These are phyloP conservation scores for Istiophorus platypterus DNA, from an alignment of 2,113 vertebrate genomes.

Conservation along the genomic window DNA sequence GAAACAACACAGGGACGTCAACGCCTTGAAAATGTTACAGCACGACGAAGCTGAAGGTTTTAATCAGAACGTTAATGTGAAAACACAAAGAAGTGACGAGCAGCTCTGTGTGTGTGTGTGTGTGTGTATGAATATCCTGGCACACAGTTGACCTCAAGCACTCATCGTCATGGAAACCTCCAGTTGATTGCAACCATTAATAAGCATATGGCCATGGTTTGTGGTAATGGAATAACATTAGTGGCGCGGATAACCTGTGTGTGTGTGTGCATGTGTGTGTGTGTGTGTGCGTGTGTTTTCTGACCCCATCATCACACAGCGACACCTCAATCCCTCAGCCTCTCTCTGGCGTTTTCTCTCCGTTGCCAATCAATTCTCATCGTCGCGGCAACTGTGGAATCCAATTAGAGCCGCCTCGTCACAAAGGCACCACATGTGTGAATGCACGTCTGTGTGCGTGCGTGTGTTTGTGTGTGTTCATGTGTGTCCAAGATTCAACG, in stretches of 20 bases:
- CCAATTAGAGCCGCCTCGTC: slow-evolving; percentile 57
- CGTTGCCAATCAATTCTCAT: slow-evolving; percentile 66
- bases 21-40: too few relatives aligned
- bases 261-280: background rate
- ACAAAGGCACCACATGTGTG: slow-evolving; percentile 8
- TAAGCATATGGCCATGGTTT: slow-evolving; percentile 46
- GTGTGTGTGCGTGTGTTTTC: background rate
- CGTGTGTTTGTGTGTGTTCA: background rate
- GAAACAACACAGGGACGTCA: too few relatives aligned
- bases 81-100: too few relatives aligned
- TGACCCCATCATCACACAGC: slow-evolving; percentile 55
- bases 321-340: slow-evolving; percentile 43
- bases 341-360: slow-evolving; percentile 29
- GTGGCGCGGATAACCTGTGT: background rate
- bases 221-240: slow-evolving; percentile 46
- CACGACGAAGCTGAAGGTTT: too few relatives aligned
- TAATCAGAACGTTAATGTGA: too few relatives aligned
- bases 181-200: slow-evolving; percentile 33
- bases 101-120: background rate
- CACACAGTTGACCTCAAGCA: slow-evolving; percentile 11
- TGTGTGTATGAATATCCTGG: background rate
- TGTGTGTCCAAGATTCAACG: slow-evolving; percentile 11
- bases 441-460: slow-evolving; percentile 1
- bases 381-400: slow-evolving; percentile 33
- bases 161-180: slow-evolving; percentile 42